phyloP scores from a whole-genome alignment of 2,888 invertebrate species.

The Sphinx pinastri region DNA sequence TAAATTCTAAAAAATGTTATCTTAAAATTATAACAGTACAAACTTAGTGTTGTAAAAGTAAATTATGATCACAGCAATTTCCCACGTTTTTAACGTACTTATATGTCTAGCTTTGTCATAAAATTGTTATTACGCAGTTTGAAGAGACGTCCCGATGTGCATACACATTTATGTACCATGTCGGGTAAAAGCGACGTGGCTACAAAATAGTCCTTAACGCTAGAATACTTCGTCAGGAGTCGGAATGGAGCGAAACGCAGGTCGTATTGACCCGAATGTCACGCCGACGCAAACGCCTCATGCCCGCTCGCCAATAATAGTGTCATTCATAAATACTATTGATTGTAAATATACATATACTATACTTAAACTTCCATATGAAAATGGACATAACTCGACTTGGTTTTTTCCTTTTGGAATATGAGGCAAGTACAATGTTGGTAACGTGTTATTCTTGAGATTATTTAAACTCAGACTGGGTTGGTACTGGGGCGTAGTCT shows the following conservation, averaged over 20 bases:
- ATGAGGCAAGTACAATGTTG: too few species aligned
- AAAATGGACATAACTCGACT: too few species aligned
- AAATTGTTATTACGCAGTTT: background rate
- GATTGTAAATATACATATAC: background rate
- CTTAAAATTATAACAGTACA: too few species aligned
- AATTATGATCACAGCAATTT: too few species aligned
- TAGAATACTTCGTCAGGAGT: slow-evolving; percentile 23
- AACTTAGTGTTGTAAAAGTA: too few species aligned
- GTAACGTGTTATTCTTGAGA: too few species aligned
- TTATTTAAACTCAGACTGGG: too few species aligned
- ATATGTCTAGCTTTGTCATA: background rate
- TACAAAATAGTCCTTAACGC: background rate
- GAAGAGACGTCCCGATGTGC: background rate
- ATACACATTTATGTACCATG: background rate
- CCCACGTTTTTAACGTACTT: too few species aligned
- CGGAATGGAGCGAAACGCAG: slow-evolving; percentile 47
- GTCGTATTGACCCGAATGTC: slow-evolving; percentile 59
- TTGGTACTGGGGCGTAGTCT: too few species aligned
- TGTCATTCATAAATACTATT: slow-evolving; percentile 20
- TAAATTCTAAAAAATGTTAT: too few species aligned
- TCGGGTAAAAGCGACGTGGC: background rate
- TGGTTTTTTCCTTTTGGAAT: too few species aligned
- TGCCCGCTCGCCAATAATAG: slow-evolving; percentile 13
- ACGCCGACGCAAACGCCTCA: slow-evolving; percentile 57
- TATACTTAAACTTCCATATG: background rate